Conservation (phyloP, 2,797 vertebrate species). For the Phrynocephalus guinanensis region DNA sequence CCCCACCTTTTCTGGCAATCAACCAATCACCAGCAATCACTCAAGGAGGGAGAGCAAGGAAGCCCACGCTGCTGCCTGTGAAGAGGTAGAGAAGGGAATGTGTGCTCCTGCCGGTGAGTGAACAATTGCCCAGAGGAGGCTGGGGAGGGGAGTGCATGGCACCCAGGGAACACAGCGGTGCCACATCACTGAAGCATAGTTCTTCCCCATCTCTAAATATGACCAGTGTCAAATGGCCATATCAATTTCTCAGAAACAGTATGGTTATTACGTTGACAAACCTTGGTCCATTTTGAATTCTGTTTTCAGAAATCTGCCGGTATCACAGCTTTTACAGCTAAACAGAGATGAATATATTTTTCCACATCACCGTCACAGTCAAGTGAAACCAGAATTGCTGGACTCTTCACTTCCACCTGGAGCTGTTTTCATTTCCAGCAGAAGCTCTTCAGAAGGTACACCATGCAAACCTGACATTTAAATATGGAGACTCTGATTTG, state of each 20-base stretch:
- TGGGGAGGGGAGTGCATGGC: no score
- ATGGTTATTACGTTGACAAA: not conserved
- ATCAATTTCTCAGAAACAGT: not conserved
- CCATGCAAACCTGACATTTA: conserved; percentile 6
- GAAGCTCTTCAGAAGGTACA: not conserved
- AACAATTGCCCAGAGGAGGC: no score
- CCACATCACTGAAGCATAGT: no score
- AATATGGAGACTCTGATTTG: conserved; percentile 11
- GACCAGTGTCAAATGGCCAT: not conserved
- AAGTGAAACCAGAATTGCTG: not conserved
- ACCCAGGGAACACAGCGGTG: no score
- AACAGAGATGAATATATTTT: not conserved
- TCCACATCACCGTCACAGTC: not conserved
- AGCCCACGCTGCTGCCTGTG: no score
- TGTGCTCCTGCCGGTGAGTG: no score
- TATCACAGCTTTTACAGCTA: not conserved
- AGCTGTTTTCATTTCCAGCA: not conserved
- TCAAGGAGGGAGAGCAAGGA: no score
- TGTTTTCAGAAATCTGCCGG: not conserved
- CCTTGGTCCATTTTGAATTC: not conserved
- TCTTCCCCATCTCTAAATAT: not conserved
- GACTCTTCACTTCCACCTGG: not conserved
- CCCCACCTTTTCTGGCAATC: no score
- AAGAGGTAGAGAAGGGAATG: no score
- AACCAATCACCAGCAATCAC: no score